Evolutionary conservation across 2,113 vertebrate genomes (phyloP).

Genomic region (Prinia subflava): DNA sequence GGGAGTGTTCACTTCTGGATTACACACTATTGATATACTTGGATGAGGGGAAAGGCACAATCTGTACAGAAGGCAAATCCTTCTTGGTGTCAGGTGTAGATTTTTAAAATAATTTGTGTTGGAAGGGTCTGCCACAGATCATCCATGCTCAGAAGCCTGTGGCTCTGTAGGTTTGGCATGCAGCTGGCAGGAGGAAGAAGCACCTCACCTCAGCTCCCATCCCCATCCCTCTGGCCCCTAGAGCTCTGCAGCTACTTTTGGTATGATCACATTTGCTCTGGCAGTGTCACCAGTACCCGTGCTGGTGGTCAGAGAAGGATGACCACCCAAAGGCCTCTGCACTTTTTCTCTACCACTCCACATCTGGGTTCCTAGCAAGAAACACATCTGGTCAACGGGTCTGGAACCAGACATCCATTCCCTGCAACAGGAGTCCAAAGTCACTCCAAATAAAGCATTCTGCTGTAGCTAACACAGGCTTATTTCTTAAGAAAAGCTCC

Average conservation of each 20-base stretch:
- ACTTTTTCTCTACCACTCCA: not conserved
- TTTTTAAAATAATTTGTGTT: not conserved
- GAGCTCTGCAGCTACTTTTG: not conserved
- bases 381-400: not conserved
- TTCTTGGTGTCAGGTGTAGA: not conserved
- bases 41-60: not conserved
- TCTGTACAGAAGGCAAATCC: not conserved
- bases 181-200: not conserved
- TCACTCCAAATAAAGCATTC: not conserved
- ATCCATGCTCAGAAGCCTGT: not conserved
- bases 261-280: not conserved
- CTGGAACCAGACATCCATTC: not conserved
- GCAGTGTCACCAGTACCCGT: not conserved
- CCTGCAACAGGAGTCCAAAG: not conserved
- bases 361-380: not conserved
- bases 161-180: not conserved
- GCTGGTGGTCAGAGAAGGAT: not conserved
- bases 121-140: not conserved
- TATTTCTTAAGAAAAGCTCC: not conserved
- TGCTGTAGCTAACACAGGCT: not conserved
- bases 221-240: not conserved
- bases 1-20: not conserved
- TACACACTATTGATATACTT: not conserved
- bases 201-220: not conserved
- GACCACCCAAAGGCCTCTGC: not conserved